A percentile compares a stretch with the other conserved stretches of the same genome.
These are phyloP conservation scores for Pachypeltis micranthus DNA, from an alignment of 1,140 invertebrate species.

Conservation along the genomic window DNA sequence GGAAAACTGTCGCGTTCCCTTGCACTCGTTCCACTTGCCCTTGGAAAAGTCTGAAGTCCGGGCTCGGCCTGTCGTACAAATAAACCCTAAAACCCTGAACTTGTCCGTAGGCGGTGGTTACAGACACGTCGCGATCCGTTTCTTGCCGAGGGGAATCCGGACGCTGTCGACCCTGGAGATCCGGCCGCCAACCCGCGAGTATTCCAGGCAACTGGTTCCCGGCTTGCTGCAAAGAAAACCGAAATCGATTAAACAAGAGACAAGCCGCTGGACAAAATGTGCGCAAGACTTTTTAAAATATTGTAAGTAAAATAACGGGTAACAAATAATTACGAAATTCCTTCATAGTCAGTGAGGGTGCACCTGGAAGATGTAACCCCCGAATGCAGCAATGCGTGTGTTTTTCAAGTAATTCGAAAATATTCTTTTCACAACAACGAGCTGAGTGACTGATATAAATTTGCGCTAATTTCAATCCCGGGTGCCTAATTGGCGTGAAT, in stretches of 20 bases:
- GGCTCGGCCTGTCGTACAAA: conserved; percentile 70
- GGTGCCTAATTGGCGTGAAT: too few relatives aligned
- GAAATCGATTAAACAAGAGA: neutral
- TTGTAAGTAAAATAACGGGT: too few relatives aligned
- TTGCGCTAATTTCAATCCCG: too few relatives aligned
- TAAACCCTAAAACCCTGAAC: conserved; percentile 40
- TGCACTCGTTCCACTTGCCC: conserved; percentile 63
- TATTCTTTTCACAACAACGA: too few relatives aligned
- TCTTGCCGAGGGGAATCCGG: conserved; percentile 51
- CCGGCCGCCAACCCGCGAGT: conserved; percentile 64
- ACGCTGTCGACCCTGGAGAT: conserved; percentile 65
- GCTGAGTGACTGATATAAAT: too few relatives aligned
- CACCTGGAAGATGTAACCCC: too few relatives aligned
- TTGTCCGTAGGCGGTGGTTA: conserved; percentile 60
- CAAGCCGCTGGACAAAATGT: neutral
- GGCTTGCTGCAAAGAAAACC: conserved; percentile 13
- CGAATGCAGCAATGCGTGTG: neutral
- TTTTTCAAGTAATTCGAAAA: neutral
- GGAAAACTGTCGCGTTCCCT: conserved; percentile 61
- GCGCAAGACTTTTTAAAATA: neutral
- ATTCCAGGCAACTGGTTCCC: conserved; percentile 54
- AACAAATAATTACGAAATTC: neutral
- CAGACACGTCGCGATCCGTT: conserved; percentile 53
- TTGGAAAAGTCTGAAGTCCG: conserved; percentile 50
- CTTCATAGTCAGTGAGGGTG: too few relatives aligned